These are phyloP conservation scores for Sylvicola fuscatus DNA, from an alignment of 2,888 invertebrate species.

Conservation along the genomic window DNA sequence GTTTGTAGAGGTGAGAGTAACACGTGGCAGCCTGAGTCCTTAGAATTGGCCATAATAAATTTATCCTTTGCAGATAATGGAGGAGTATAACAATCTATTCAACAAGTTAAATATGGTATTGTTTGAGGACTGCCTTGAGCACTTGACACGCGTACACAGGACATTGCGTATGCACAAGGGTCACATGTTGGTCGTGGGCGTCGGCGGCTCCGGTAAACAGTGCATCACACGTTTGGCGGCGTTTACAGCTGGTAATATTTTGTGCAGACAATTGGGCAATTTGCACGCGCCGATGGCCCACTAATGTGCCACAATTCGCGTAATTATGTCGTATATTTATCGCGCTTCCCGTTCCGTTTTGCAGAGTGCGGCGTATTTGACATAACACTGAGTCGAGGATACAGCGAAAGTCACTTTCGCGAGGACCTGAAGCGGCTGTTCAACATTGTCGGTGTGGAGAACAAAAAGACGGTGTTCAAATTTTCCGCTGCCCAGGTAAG, in stretches of 20 bases:
- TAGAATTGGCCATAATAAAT: slow-evolving; percentile 3
- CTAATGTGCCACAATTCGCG: too few relatives aligned
- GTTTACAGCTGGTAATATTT: slow-evolving; percentile 47
- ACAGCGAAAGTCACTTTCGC: slow-evolving; percentile 61
- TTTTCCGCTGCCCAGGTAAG: slow-evolving; percentile 43
- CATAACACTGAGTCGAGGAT: slow-evolving; percentile 66
- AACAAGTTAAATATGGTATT: slow-evolving; percentile 60
- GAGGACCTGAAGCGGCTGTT: slow-evolving; percentile 73
- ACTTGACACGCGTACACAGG: slow-evolving; percentile 71
- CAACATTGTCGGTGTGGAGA: slow-evolving; percentile 53
- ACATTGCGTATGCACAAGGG: slow-evolving; percentile 64
- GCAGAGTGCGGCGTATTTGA: slow-evolving; percentile 58
- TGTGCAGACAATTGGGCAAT: background rate
- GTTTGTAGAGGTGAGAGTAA: slow-evolving; percentile 56
- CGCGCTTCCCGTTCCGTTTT: slow-evolving; percentile 3
- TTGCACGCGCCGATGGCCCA: too few relatives aligned
- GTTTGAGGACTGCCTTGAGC: slow-evolving; percentile 83
- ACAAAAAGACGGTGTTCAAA: slow-evolving; percentile 60
- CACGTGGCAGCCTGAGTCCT: background rate
- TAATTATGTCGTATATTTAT: background rate
- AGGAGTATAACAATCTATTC: slow-evolving; percentile 61
- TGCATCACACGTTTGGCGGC: slow-evolving; percentile 59
- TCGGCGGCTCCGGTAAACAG: slow-evolving; percentile 79
- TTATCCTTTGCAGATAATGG: slow-evolving; percentile 39
- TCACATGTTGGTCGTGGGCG: slow-evolving; percentile 68